phyloP scores from a whole-genome alignment of 2,797 vertebrate species.

The Coccyzus lansbergi region DNA sequence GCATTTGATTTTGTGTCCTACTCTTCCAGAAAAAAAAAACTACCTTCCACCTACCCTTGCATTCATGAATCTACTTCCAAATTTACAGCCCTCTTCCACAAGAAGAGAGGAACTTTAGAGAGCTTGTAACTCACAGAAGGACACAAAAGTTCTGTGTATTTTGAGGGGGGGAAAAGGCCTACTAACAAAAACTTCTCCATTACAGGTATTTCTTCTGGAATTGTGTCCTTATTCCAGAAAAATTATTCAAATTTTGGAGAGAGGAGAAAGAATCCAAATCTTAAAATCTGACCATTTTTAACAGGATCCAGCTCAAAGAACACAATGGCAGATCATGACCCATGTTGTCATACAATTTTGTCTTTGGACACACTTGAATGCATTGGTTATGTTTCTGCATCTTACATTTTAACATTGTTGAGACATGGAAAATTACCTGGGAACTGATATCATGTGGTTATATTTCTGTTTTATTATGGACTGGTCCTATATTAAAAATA shows the following conservation, averaged over 20 bases:
- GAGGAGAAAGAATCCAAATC: neutral
- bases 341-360: neutral
- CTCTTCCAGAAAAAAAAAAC: neutral
- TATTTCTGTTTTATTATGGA: neutral
- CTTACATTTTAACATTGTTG: neutral
- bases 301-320: neutral
- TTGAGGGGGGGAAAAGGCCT: neutral
- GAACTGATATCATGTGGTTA: neutral
- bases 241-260: neutral
- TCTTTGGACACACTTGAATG: neutral
- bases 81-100: neutral
- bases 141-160: neutral
- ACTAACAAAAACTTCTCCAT: neutral
- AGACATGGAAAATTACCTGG: neutral
- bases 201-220: neutral
- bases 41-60: neutral
- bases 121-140: neutral
- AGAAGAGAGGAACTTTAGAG: neutral
- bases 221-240: neutral
- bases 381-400: neutral
- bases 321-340: neutral
- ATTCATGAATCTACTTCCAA: neutral
- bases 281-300: neutral
- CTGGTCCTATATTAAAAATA: neutral
- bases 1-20: neutral